Percentiles rank a stretch among this genome's conserved stretches.
These are phyloP conservation scores for Agrypnus murinus DNA, from an alignment of 2,888 invertebrate genomes.

Conservation along the genomic window DNA sequence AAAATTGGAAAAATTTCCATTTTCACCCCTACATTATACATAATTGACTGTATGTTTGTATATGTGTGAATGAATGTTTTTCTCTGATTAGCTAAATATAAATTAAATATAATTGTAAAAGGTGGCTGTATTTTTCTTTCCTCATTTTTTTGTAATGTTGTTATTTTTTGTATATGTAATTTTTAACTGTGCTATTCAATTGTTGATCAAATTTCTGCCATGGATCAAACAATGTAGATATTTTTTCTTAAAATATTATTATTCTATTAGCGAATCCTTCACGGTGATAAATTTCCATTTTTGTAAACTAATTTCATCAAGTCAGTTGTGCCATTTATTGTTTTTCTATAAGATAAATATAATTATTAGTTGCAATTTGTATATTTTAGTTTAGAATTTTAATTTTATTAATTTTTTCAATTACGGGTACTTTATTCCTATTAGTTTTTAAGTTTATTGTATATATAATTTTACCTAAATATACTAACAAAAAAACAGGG, in stretches of 20 bases:
- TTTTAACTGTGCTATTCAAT: conserved; percentile 27
- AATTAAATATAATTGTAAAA: conserved; percentile 60
- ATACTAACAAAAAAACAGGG: conserved; percentile 64
- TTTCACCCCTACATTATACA: too few relatives aligned
- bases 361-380: conserved; percentile 55
- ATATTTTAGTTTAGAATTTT: conserved; percentile 50
- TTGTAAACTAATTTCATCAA: too few relatives aligned
- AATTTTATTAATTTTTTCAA: conserved; percentile 49
- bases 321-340: conserved; percentile 36
- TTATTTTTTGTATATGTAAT: conserved; percentile 59
- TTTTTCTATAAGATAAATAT: conserved; percentile 16
- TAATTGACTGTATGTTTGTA: conserved; percentile 32
- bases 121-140: conserved; percentile 67
- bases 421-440: conserved; percentile 60
- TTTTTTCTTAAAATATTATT: conserved; percentile 11
- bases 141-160: conserved; percentile 60
- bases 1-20: background rate
- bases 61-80: conserved; percentile 64
- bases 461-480: conserved; percentile 38
- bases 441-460: conserved; percentile 56
- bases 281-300: conserved; percentile 38
- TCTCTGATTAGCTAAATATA: conserved; percentile 51
- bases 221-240: conserved; percentile 9
- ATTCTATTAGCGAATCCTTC: conserved; percentile 2
- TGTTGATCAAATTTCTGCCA: conserved; percentile 55